Percentiles rank a stretch among this genome's conserved stretches.
Evolutionary conservation across 2,797 vertebrate genomes (phyloP).

Genomic region (Hemibagrus guttatus): DNA sequence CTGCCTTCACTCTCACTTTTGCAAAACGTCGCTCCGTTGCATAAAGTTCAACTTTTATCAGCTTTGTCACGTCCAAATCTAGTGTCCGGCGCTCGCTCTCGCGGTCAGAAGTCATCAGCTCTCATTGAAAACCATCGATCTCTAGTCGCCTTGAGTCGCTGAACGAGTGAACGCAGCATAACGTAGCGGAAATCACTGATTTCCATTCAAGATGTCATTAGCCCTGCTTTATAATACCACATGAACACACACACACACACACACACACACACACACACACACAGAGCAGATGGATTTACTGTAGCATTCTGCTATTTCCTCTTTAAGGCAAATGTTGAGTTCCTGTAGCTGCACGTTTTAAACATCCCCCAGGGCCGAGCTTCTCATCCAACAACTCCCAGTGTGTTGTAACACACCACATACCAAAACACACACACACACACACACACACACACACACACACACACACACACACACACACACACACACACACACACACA

Average conservation of each 20-base stretch:
- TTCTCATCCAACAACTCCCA: neutral
- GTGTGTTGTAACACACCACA: neutral
- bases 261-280: neutral
- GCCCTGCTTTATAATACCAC: neutral
- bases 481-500: neutral
- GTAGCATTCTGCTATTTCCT: neutral
- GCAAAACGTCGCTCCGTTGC: too few species aligned
- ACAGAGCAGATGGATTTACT: neutral
- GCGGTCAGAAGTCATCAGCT: too few species aligned
- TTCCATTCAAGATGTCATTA: neutral
- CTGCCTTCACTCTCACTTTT: too few species aligned
- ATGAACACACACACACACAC: neutral
- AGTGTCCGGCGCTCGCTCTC: too few species aligned
- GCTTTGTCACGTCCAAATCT: too few species aligned
- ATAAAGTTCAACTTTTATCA: too few species aligned
- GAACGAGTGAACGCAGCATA: too few species aligned
- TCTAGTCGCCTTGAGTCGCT: too few species aligned
- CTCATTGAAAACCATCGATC: too few species aligned
- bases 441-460: neutral
- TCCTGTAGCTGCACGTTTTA: neutral
- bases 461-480: neutral
- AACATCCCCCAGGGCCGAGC: neutral
- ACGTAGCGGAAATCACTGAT: neutral
- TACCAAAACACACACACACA: neutral
- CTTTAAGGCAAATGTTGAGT: neutral